These are phyloP conservation scores for Aricia artaxerxes DNA, from an alignment of 2,888 invertebrate genomes.

Conservation along the genomic window DNA sequence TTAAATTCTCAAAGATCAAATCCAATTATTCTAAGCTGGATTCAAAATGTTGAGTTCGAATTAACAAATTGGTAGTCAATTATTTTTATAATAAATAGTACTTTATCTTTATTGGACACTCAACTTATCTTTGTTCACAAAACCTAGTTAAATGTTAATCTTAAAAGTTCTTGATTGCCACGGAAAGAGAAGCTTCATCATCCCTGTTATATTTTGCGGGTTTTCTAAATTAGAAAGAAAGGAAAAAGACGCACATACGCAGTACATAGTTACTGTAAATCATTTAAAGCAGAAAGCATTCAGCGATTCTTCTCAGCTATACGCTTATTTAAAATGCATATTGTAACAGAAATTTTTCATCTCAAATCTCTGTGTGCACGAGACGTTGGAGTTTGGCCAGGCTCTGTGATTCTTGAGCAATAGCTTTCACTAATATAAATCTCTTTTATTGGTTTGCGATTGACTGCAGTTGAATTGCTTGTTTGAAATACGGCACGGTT, in stretches of 20 bases:
- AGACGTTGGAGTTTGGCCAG: constrained; percentile 35
- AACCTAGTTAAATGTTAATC: no score
- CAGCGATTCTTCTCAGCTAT: background rate
- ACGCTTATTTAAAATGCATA: constrained; percentile 1
- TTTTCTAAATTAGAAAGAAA: no score
- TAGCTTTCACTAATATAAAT: constrained; percentile 36
- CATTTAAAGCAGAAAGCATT: background rate
- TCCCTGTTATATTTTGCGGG: no score
- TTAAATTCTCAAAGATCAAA: constrained; percentile 70
- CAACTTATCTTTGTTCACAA: no score
- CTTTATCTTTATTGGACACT: no score
- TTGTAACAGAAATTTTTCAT: constrained; percentile 36
- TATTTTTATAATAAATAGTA: background rate
- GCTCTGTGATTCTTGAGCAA: constrained; percentile 35
- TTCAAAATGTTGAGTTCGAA: constrained; percentile 42
- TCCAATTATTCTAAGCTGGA: constrained; percentile 59
- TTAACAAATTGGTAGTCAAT: background rate
- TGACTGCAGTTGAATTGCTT: constrained; percentile 33
- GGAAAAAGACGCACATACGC: no score
- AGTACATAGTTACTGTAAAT: no score
- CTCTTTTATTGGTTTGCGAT: constrained; percentile 38
- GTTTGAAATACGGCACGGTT: background rate
- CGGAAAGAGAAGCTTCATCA: no score
- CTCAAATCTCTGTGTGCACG: constrained; percentile 29
- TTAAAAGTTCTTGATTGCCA: no score